Evolutionary conservation across 2,888 invertebrate genomes (phyloP), one percentile per base, ranked within the genome.

Genomic region (Hydriomena furcata): DNA sequence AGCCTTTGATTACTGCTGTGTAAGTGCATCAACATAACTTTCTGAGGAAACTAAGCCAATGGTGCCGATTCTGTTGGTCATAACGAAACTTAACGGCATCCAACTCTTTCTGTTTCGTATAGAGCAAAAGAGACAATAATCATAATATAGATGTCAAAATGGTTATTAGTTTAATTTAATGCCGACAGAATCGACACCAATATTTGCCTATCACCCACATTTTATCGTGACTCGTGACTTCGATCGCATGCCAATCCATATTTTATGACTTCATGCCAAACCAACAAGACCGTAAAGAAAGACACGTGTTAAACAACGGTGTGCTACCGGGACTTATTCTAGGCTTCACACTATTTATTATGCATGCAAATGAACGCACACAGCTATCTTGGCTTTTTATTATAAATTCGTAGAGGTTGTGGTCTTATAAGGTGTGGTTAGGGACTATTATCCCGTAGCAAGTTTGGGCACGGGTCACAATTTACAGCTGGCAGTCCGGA

Each of bases 401-500:
- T n/a, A n/a, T n/a, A n/a, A n/a, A n/a, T n/a, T n/a, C n/a, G n/a
- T n/a, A n/a, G n/a, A n/a, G n/a, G n/a, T n/a, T 17, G 4, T 17
- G 17, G 4, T 17, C 17, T 17, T 17, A 17, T 17, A 17, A 11
- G 24, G 25, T 12, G 10, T n/a, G n/a, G n/a, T 30, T 28, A 38
- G 13, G 36, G 13, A 7, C 7, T 38, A 46, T 47, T 45, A 44
- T 55, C 40, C 37, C 34, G 41, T 45, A 25, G 38, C 21, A 43
- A 23, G 41, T 50, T 51, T 24, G 34, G 21, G 31, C 30, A 31
- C 44, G 35, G 44, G 47, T 36, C 46, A 60, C 51, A 44, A 55
- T 46, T 55, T 47, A 53, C 62, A 64, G 61, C 61, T 61, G 56
- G 60, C 58, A 36, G 46, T 27, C 32, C 36, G 51, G 50, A 36